These are phyloP conservation scores for Glossophaga mutica DNA, from an alignment of 2,797 vertebrate genomes.

Conservation along the genomic window DNA sequence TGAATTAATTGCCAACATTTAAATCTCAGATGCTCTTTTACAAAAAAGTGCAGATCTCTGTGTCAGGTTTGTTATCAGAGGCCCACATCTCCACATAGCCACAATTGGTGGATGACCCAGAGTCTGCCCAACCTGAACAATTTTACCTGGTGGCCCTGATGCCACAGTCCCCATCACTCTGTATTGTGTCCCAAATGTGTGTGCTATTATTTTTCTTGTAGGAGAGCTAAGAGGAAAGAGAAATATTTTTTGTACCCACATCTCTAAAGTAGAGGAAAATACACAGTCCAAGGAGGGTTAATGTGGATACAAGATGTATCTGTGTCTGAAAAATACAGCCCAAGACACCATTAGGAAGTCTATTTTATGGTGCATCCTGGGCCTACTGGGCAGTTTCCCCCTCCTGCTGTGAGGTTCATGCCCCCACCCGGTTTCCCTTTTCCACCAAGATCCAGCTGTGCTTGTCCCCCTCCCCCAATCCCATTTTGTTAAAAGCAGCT, in stretches of 20 bases:
- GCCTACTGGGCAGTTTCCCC: neutral
- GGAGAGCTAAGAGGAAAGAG: neutral
- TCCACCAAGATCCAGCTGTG: conserved; percentile 32
- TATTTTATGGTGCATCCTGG: neutral
- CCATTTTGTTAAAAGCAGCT: conserved; percentile 66
- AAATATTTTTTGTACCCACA: neutral
- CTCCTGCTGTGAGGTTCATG: neutral
- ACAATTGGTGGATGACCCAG: neutral
- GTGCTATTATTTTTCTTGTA: neutral
- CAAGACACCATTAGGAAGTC: neutral
- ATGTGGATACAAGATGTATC: neutral
- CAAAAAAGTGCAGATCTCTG: neutral
- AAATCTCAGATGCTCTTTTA: neutral
- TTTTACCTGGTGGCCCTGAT: neutral
- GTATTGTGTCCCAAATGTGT: neutral
- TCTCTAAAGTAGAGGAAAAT: neutral
- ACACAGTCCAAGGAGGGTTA: accelerated
- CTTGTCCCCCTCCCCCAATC: neutral
- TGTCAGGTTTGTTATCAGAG: neutral
- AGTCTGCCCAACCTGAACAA: neutral
- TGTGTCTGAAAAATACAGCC: neutral
- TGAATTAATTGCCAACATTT: neutral
- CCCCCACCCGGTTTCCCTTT: neutral
- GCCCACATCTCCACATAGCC: accelerated
- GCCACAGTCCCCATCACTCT: neutral